A percentile compares a stretch with the other conserved stretches of the same genome.
Evolutionary conservation across 2,797 vertebrate species (phyloP).

Genomic region (Xerus rutilus): DNA sequence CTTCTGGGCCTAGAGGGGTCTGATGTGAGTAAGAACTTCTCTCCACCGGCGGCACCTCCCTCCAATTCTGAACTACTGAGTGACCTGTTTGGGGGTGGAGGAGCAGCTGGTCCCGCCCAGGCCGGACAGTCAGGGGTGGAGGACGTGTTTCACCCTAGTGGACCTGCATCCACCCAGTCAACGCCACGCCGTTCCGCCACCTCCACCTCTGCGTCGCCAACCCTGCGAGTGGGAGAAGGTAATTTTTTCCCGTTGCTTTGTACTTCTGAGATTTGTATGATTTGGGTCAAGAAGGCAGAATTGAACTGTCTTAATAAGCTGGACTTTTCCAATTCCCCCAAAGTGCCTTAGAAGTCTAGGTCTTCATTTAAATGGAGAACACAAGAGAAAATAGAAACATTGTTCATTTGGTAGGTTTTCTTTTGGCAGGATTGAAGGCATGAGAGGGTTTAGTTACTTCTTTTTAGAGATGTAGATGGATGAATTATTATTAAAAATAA

Average conservation of each 20-base stretch:
- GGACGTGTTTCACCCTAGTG: conserved; percentile 88
- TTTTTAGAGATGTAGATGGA: neutral
- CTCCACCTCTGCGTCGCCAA: conserved; percentile 93
- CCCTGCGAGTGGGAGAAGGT: conserved; percentile 92
- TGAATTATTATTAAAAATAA: neutral
- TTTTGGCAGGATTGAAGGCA: neutral
- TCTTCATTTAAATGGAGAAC: neutral
- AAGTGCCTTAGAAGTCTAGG: neutral
- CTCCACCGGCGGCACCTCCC: conserved; percentile 88
- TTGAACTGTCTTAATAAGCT: neutral
- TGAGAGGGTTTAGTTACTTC: neutral
- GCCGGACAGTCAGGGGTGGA: conserved; percentile 86
- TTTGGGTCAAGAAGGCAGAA: neutral
- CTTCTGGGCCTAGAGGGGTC: conserved; percentile 95
- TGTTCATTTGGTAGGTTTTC: neutral
- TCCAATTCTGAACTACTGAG: conserved; percentile 95
- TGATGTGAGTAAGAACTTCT: conserved; percentile 87
- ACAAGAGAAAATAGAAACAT: neutral
- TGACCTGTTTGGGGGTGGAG: conserved; percentile 93
- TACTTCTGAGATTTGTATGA: neutral
- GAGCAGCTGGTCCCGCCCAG: conserved; percentile 82
- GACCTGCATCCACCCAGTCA: conserved; percentile 93
- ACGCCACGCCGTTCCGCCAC: conserved; percentile 93
- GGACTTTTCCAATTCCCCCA: neutral
- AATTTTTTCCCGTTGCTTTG: conserved; percentile 59